Conservation (phyloP, 2,113 vertebrate genomes). For the Stigmatopora argus region DNA sequence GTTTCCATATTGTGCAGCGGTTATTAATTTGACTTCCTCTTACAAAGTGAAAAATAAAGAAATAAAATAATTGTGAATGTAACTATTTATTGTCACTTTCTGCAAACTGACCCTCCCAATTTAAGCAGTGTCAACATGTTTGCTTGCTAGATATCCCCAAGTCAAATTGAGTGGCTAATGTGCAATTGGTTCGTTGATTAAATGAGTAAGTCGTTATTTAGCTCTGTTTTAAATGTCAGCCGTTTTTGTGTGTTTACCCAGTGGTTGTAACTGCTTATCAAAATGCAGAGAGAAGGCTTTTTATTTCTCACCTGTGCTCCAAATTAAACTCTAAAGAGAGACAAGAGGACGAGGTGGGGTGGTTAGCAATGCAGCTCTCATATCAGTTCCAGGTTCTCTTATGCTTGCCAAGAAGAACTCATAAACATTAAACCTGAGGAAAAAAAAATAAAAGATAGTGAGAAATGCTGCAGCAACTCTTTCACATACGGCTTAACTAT, state of each 20-base stretch:
- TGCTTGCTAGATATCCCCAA: background rate
- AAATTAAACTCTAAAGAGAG: constrained; percentile 27
- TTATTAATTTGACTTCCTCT: constrained; percentile 18
- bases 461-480: constrained; percentile 23
- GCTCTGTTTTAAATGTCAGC: background rate
- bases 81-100: background rate
- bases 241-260: background rate
- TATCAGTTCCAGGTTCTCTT: constrained; percentile 36
- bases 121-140: constrained; percentile 2
- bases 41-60: constrained; percentile 30
- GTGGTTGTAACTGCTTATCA: background rate
- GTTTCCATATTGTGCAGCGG: background rate
- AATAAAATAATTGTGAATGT: constrained; percentile 25
- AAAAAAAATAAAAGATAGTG: constrained; percentile 33
- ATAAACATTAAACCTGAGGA: constrained; percentile 33
- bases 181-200: background rate
- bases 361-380: constrained; percentile 31
- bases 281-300: constrained; percentile 9
- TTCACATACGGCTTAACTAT: constrained; percentile 36
- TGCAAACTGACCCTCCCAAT: background rate
- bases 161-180: background rate
- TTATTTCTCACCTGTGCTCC: constrained; percentile 19
- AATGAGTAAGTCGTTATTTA: background rate
- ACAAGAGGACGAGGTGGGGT: background rate
- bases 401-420: constrained; percentile 35